A percentile compares a stretch with the other conserved stretches of the same genome.
These are phyloP conservation scores for Pseudachorutes palmiensis DNA, from an alignment of 1,140 invertebrate genomes.

Conservation along the genomic window DNA sequence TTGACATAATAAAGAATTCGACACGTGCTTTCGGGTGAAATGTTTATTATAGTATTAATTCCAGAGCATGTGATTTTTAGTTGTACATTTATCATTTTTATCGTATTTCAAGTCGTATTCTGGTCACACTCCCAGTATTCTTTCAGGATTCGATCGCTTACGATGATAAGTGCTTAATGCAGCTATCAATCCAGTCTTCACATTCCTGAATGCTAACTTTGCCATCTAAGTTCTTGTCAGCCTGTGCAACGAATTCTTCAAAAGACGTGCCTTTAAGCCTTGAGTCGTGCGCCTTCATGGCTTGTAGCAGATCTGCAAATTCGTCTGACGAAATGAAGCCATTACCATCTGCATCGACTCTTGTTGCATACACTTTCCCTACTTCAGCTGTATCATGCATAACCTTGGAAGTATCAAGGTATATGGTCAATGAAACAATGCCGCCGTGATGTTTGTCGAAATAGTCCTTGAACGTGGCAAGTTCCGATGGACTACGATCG, in stretches of 20 bases:
- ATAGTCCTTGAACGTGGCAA: neutral
- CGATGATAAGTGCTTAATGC: no score
- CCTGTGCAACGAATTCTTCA: neutral
- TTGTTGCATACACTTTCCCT: neutral
- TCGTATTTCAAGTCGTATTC: no score
- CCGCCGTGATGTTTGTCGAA: neutral
- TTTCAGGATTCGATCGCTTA: no score
- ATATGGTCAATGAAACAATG: neutral
- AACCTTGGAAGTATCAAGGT: neutral
- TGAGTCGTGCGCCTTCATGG: neutral
- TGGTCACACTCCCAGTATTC: no score
- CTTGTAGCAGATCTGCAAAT: neutral
- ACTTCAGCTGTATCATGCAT: neutral
- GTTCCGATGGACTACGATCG: neutral
- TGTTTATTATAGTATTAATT: no score
- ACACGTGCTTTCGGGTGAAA: no score
- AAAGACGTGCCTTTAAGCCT: neutral
- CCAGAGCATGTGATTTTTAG: no score
- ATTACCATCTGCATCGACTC: neutral
- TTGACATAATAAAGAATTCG: no score
- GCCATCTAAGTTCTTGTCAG: neutral
- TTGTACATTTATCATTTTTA: no score
- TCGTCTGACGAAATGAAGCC: neutral
- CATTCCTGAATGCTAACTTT: neutral
- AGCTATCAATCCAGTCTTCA: neutral